These are phyloP conservation scores for Acronicta leporina DNA, from an alignment of 2,888 invertebrate species.

Conservation along the genomic window DNA sequence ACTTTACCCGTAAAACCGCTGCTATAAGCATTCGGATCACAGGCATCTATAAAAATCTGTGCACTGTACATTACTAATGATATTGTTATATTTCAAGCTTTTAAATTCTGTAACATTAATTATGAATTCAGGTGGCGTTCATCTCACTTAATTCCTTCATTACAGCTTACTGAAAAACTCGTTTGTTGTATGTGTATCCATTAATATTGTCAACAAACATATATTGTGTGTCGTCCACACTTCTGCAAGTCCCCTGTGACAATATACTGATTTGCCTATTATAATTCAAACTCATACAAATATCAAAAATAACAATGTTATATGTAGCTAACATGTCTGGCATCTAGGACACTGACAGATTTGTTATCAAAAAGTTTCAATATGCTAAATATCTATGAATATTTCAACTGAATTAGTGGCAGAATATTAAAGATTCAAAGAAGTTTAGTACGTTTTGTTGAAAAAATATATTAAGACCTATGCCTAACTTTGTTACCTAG, in stretches of 20 bases:
- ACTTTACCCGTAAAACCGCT: too few species aligned
- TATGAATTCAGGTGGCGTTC: constrained; percentile 7
- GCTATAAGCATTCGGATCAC: too few species aligned
- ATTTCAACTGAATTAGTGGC: too few species aligned
- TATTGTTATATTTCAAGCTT: constrained; percentile 2
- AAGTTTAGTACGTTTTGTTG: not conserved
- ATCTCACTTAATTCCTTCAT: constrained; percentile 18
- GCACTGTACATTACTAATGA: not conserved
- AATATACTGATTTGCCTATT: not conserved
- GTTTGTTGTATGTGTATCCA: too few species aligned
- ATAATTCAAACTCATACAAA: not conserved
- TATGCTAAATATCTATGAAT: too few species aligned
- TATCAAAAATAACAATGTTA: not conserved
- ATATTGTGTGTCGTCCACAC: constrained; percentile 1
- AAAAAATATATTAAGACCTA: too few species aligned
- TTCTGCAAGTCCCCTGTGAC: not conserved
- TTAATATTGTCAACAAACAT: too few species aligned
- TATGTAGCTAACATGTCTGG: not conserved
- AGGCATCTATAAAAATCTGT: too few species aligned
- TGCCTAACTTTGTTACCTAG: too few species aligned
- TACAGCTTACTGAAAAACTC: constrained; percentile 21
- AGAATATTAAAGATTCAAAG: too few species aligned
- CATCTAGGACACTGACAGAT: not conserved
- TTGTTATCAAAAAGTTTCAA: not conserved
- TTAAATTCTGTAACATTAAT: too few species aligned